These are phyloP conservation scores for Plagodis pulveraria DNA, from an alignment of 2,888 invertebrate species.

Conservation along the genomic window DNA sequence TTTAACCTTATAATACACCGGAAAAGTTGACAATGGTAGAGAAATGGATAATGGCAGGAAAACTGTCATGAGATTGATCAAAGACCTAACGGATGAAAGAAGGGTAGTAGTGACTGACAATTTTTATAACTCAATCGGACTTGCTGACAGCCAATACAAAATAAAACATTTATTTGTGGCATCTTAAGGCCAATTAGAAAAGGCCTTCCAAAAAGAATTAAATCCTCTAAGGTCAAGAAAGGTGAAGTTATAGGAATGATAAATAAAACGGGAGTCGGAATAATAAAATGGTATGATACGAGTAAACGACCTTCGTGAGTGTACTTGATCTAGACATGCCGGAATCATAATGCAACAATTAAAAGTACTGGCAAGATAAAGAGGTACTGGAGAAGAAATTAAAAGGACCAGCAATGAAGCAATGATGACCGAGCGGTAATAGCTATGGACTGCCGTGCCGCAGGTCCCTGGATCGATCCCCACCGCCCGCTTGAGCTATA, in stretches of 20 bases:
- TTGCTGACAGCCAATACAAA: slow-evolving; percentile 30
- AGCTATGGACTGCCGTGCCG: too few relatives aligned
- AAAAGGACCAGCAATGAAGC: too few relatives aligned
- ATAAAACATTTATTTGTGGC: slow-evolving; percentile 31
- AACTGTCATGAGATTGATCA: slow-evolving; percentile 25
- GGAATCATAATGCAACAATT: slow-evolving; percentile 19
- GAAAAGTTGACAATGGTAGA: slow-evolving; percentile 25
- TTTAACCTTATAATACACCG: slow-evolving; percentile 25
- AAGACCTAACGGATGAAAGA: slow-evolving; percentile 26
- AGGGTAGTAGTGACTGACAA: slow-evolving; percentile 32
- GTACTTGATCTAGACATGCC: slow-evolving; percentile 29
- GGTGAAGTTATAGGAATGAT: slow-evolving; percentile 23
- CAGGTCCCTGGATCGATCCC: too few relatives aligned
- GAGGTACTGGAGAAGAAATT: slow-evolving; percentile 10
- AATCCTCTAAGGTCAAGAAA: slow-evolving; percentile 30
- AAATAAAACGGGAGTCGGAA: slow-evolving; percentile 28
- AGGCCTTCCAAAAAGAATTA: slow-evolving; percentile 25
- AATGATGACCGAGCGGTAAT: too few relatives aligned
- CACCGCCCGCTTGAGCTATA: too few relatives aligned
- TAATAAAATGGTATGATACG: slow-evolving; percentile 38
- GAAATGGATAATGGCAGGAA: slow-evolving; percentile 28
- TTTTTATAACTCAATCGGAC: slow-evolving; percentile 29
- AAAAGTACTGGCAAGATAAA: slow-evolving; percentile 19
- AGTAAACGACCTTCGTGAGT: slow-evolving; percentile 30
- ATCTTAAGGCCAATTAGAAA: slow-evolving; percentile 27